A percentile compares a stretch with the other conserved stretches of the same genome.
These are phyloP conservation scores for Neoscelio sp. DNA, from an alignment of 2,888 invertebrate genomes.

Conservation along the genomic window DNA sequence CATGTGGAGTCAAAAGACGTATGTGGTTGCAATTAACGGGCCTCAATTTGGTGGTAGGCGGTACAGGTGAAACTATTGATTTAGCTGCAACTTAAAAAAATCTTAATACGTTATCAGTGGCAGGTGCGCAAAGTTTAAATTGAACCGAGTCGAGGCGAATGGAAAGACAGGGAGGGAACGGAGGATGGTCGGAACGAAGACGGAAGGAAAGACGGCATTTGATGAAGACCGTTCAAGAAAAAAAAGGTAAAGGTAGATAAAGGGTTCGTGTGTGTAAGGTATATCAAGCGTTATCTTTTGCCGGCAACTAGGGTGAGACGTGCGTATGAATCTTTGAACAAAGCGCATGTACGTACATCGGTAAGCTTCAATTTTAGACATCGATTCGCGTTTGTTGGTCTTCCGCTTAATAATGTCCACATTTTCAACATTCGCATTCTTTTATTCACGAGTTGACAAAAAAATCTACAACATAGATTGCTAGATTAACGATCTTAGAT, in stretches of 20 bases:
- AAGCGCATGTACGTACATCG: constrained; percentile 81
- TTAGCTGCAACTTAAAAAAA: constrained; percentile 81
- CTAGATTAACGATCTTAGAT: too few species aligned
- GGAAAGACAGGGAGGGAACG: constrained; percentile 69
- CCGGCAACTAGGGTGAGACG: constrained; percentile 74
- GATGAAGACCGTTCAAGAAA: constrained; percentile 60
- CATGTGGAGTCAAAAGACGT: constrained; percentile 73
- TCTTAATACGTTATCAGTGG: constrained; percentile 81
- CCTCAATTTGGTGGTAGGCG: constrained; percentile 69
- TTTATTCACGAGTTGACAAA: too few species aligned
- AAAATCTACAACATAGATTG: too few species aligned
- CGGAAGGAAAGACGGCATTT: constrained; percentile 60
- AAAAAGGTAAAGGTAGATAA: constrained; percentile 66
- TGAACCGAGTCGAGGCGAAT: constrained; percentile 75
- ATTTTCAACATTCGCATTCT: background rate
- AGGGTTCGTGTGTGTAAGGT: constrained; percentile 66
- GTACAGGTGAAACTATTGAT: constrained; percentile 74
- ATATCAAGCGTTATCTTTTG: constrained; percentile 62
- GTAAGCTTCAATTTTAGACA: constrained; percentile 80
- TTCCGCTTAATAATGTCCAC: constrained; percentile 65
- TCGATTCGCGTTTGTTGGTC: constrained; percentile 51
- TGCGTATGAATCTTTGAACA: constrained; percentile 81
- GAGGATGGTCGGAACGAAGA: constrained; percentile 66
- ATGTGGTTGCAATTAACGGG: constrained; percentile 67
- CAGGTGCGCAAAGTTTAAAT: constrained; percentile 76